A percentile compares a stretch with the other conserved stretches of the same genome.
Evolutionary conservation across 2,797 vertebrate genomes (phyloP).

Genomic region (Chloroceryle amazona): DNA sequence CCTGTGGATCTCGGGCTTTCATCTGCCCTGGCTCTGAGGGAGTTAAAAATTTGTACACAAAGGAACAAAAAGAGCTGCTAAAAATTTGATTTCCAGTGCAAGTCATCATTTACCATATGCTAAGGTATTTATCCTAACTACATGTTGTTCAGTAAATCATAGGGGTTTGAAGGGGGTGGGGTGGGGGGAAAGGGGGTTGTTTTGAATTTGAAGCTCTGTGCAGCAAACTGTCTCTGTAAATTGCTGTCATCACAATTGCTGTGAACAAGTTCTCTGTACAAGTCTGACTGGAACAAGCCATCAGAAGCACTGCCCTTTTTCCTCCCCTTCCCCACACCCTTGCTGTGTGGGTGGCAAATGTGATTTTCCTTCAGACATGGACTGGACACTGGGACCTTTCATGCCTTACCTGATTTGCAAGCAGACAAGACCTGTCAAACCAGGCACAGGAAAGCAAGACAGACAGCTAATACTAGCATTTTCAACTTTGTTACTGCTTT

Average conservation of each 20-base stretch:
- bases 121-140: slow-evolving; percentile 50
- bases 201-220: slow-evolving; percentile 47
- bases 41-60: slow-evolving; percentile 36
- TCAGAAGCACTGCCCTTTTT: not conserved
- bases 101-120: slow-evolving; percentile 62
- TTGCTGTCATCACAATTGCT: not conserved
- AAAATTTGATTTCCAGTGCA: slow-evolving; percentile 50
- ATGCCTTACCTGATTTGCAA: not conserved
- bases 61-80: slow-evolving; percentile 20
- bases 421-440: not conserved
- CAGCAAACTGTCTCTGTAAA: not conserved
- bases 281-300: slow-evolving; percentile 10
- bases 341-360: not conserved
- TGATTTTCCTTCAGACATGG: not conserved
- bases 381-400: not conserved
- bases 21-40: not conserved
- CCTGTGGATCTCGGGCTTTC: not conserved
- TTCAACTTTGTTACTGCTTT: slow-evolving; percentile 47
- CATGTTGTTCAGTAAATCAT: slow-evolving; percentile 16
- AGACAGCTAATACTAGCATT: not conserved
- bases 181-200: not conserved
- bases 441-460: not conserved
- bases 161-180: not conserved
- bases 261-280: not conserved
- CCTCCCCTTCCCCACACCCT: not conserved